A percentile compares a stretch with the other conserved stretches of the same genome.
Conservation (phyloP, 2,888 invertebrate genomes). For the Pimpla rufipes region DNA sequence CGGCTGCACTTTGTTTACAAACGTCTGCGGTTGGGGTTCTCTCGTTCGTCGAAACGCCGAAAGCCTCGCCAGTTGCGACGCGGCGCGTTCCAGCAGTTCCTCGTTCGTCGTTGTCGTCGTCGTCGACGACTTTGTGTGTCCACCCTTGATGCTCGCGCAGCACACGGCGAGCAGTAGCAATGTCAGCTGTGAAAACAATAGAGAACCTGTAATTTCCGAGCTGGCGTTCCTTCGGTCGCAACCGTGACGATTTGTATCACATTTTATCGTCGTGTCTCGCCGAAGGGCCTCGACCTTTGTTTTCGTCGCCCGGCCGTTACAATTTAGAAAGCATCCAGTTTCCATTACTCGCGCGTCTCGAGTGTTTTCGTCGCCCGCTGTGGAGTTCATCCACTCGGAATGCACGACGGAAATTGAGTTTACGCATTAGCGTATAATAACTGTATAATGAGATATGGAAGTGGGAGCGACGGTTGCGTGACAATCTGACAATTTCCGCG, state of each 20-base stretch:
- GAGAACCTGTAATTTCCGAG: background rate
- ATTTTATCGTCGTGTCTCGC: no score
- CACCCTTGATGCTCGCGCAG: conserved; percentile 70
- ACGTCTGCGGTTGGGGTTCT: conserved; percentile 39
- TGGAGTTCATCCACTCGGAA: background rate
- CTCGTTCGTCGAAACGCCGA: conserved; percentile 75
- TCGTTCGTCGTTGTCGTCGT: conserved; percentile 68
- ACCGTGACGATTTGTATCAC: background rate
- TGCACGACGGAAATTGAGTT: background rate
- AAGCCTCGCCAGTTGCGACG: conserved; percentile 80
- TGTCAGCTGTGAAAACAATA: conserved; percentile 71
- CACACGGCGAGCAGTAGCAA: conserved; percentile 72
- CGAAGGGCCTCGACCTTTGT: background rate
- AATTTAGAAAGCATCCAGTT: no score
- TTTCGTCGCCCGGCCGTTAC: no score
- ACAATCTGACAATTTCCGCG: conserved; percentile 64
- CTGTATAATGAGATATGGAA: conserved; percentile 4
- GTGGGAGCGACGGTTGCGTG: conserved; percentile 1
- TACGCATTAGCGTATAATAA: background rate
- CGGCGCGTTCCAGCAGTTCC: conserved; percentile 74
- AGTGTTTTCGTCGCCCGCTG: no score
- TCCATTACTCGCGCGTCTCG: no score
- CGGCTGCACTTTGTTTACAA: conserved; percentile 45
- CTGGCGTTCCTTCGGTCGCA: background rate
- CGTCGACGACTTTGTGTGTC: conserved; percentile 52